phyloP scores from a whole-genome alignment of 2,797 vertebrate genomes.

The Ptychobarbus kaznakovi region DNA sequence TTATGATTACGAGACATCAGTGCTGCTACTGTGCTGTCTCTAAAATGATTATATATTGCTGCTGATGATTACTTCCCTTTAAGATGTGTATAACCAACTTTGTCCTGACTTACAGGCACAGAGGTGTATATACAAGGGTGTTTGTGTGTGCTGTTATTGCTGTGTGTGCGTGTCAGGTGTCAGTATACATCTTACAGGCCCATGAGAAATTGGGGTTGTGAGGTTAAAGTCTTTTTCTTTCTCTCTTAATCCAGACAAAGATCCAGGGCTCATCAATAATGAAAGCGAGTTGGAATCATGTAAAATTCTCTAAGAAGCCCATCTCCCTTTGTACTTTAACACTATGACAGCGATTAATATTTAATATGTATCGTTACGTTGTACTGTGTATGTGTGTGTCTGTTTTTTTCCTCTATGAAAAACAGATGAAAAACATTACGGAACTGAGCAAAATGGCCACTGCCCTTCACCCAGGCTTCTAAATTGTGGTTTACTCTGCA shows the following conservation, averaged over 20 bases:
- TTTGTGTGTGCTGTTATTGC: background rate
- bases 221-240: constrained; percentile 34
- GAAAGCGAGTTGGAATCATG: constrained; percentile 70
- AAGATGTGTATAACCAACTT: background rate
- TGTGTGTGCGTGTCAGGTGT: constrained; percentile 24
- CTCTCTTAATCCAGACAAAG: constrained; percentile 57
- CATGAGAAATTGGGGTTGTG: background rate
- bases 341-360: constrained; percentile 72
- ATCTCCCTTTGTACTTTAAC: constrained; percentile 68
- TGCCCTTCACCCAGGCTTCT: constrained; percentile 14
- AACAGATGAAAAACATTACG: constrained; percentile 8
- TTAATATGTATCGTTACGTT: constrained; percentile 58
- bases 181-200: constrained; percentile 38
- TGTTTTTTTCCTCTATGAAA: constrained; percentile 19
- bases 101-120: background rate
- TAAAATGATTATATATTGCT: constrained; percentile 3
- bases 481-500: constrained; percentile 37
- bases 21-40: background rate
- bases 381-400: constrained; percentile 40
- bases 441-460: background rate
- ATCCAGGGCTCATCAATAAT: constrained; percentile 72
- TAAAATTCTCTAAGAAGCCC: constrained; percentile 76
- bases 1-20: constrained; percentile 6
- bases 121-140: background rate
- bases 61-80: background rate